Percentiles rank a stretch among this genome's conserved stretches.
phyloP scores from a whole-genome alignment of 2,888 invertebrate genomes.

The Congeria kusceri region DNA sequence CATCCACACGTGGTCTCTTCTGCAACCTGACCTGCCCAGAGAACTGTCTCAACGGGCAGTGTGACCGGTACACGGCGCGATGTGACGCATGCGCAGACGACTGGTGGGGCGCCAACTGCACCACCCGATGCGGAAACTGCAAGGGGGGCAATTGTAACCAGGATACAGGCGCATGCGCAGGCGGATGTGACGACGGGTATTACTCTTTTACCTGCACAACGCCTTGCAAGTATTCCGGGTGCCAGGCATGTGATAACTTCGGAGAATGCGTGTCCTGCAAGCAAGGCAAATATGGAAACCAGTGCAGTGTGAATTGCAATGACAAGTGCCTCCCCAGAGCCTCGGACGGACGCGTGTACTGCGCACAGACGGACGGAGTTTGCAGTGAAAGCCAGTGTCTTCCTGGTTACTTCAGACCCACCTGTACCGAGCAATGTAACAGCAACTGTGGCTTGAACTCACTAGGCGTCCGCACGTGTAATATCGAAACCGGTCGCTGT shows the following conservation, averaged over 20 bases:
- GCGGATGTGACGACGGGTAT: conserved; percentile 43
- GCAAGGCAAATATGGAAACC: too few species aligned
- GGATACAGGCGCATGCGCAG: conserved; percentile 22
- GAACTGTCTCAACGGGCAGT: conserved; percentile 4
- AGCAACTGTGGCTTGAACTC: conserved; percentile 20
- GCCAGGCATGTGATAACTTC: too few species aligned
- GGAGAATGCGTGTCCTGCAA: too few species aligned
- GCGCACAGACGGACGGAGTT: conserved; percentile 44
- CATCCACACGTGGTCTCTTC: conserved; percentile 20
- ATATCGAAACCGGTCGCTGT: conserved; percentile 31
- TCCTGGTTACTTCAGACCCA: conserved; percentile 34
- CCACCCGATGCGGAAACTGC: background rate
- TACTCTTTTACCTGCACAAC: conserved; percentile 25
- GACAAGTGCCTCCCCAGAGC: conserved; percentile 30
- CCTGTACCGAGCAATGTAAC: conserved; percentile 28
- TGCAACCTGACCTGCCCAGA: conserved; percentile 38
- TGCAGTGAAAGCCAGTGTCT: conserved; percentile 39
- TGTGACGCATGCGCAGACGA: conserved; percentile 21
- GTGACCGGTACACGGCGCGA: conserved; percentile 22
- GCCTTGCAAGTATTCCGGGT: too few species aligned
- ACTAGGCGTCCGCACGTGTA: conserved; percentile 20
- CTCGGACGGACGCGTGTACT: too few species aligned
- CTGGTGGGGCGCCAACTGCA: conserved; percentile 39
- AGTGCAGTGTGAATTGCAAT: conserved; percentile 34
- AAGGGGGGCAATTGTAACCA: conserved; percentile 25